Conservation (phyloP, 1,140 invertebrate genomes). For the Cardiocondyla obscurior region DNA sequence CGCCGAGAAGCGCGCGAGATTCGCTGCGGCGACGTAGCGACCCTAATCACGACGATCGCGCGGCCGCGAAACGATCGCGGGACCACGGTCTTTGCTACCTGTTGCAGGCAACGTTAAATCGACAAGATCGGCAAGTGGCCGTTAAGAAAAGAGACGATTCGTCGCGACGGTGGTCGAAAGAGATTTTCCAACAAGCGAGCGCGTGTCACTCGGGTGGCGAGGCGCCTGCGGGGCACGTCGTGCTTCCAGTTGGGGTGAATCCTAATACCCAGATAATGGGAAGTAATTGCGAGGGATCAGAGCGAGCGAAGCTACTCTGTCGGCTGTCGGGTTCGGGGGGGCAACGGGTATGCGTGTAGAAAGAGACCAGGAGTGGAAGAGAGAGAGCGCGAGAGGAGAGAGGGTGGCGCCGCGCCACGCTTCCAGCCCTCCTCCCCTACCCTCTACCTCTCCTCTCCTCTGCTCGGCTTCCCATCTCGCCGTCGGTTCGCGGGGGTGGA, state of each 20-base stretch:
- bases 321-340: slow-evolving; percentile 59
- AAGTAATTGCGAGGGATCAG: slow-evolving; percentile 84
- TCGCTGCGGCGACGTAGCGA: neutral
- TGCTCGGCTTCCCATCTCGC: slow-evolving; percentile 46
- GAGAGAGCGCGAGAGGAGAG: slow-evolving; percentile 30
- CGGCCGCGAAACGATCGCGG: neutral
- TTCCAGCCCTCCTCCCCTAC: slow-evolving; percentile 32
- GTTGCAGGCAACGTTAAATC: slow-evolving; percentile 60
- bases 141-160: slow-evolving; percentile 49
- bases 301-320: slow-evolving; percentile 77
- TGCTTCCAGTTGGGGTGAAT: slow-evolving; percentile 82
- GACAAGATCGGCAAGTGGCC: slow-evolving; percentile 9
- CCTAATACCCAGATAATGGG: slow-evolving; percentile 85
- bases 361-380: slow-evolving; percentile 32
- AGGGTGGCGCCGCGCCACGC: slow-evolving; percentile 60
- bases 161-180: neutral
- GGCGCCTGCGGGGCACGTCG: slow-evolving; percentile 76
- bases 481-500: slow-evolving; percentile 55
- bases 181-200: slow-evolving; percentile 49
- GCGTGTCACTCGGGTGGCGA: slow-evolving; percentile 65
- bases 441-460: neutral
- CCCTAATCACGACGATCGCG: neutral
- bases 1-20: neutral
- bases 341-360: slow-evolving; percentile 45
- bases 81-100: slow-evolving; percentile 57